phyloP scores from a whole-genome alignment of 2,888 invertebrate genomes.

The Xanthorhoe spadicearia region DNA sequence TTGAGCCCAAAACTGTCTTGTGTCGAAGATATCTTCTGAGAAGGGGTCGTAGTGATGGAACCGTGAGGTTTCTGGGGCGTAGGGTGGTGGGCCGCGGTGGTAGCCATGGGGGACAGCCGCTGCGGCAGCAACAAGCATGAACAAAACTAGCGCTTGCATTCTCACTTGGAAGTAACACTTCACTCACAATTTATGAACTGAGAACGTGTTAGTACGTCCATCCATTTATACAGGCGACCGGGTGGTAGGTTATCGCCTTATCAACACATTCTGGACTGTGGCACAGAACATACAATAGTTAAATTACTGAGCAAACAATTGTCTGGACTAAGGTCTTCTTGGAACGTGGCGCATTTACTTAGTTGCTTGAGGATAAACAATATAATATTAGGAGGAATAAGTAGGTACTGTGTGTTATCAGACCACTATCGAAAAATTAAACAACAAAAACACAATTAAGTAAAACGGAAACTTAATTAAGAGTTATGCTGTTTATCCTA shows the following conservation, averaged over 20 bases:
- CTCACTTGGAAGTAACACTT: conserved; percentile 30
- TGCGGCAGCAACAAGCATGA: conserved; percentile 57
- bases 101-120: conserved; percentile 61
- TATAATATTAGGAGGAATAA: no score
- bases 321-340: conserved; percentile 33
- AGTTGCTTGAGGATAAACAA: neutral
- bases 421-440: no score
- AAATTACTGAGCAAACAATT: conserved; percentile 27
- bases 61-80: conserved; percentile 30
- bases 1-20: conserved; percentile 63
- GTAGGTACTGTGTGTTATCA: no score
- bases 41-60: conserved; percentile 37
- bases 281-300: conserved; percentile 28
- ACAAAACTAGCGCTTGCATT: conserved; percentile 58
- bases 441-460: no score
- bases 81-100: conserved; percentile 29
- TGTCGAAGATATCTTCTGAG: conserved; percentile 61
- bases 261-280: conserved; percentile 56
- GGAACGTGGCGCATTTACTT: conserved; percentile 28
- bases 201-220: conserved; percentile 22
- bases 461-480: no score
- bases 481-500: no score
- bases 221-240: conserved; percentile 51
- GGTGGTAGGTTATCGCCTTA: conserved; percentile 64
- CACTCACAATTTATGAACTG: conserved; percentile 36